These are phyloP conservation scores for Cryptoprocta ferox DNA, from an alignment of 2,797 vertebrate species.

Conservation along the genomic window DNA sequence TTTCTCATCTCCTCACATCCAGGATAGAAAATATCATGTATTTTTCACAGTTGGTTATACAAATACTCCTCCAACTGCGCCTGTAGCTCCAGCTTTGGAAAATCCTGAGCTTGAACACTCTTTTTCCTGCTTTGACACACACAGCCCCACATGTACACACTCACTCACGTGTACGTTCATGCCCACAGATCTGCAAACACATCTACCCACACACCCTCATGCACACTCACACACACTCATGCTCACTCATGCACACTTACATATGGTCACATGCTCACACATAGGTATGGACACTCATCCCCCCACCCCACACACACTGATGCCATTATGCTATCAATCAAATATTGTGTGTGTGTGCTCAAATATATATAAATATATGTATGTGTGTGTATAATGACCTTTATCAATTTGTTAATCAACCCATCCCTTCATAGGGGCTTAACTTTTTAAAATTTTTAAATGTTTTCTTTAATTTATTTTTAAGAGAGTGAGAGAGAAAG, in stretches of 20 bases:
- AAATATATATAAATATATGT: background rate
- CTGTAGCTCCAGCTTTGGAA: background rate
- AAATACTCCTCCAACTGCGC: background rate
- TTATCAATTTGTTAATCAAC: background rate
- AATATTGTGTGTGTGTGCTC: background rate
- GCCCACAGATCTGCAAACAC: background rate
- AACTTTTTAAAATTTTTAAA: background rate
- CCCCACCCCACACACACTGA: background rate
- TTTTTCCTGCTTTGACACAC: background rate
- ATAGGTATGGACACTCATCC: background rate
- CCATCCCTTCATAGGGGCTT: background rate
- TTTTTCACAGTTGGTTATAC: background rate
- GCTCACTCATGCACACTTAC: background rate
- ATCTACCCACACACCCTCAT: background rate
- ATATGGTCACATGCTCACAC: background rate
- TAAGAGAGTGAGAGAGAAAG: too few relatives aligned
- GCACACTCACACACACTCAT: too few relatives aligned
- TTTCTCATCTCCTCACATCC: constrained; percentile 1
- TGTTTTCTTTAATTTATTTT: too few relatives aligned
- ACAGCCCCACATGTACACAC: too few relatives aligned
- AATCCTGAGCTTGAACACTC: background rate
- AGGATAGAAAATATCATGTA: background rate
- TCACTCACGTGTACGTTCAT: background rate
- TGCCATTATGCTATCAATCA: background rate
- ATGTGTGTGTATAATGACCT: background rate